Evolutionary conservation across 1,140 invertebrate genomes (phyloP), one percentile per base, ranked within the genome.

Genomic region (Limonius californicus): DNA sequence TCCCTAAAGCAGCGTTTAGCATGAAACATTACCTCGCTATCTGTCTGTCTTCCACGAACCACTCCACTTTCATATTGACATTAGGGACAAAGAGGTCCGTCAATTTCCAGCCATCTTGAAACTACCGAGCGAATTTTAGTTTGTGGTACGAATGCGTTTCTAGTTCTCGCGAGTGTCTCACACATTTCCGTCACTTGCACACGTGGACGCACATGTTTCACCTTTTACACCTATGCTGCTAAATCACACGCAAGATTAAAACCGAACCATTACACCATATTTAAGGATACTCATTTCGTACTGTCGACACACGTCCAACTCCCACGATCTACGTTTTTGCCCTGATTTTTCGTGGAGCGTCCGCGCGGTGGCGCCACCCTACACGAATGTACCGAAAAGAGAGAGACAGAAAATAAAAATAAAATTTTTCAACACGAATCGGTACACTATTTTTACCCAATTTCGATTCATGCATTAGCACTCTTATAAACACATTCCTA

Each of bases 51-150:
- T 71, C 63, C 35, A 61, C 67, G 58, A 72, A 62, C 56, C 65
- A 66, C 63, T 70, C 70, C 68, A 71, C 68, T 74, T 69, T 70
- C 73, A 74, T 74, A 68, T 66, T 74, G 73, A 70, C 67, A 72
- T 70, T 71, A 67, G 67, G 64, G 69, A 72, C 72, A 74, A 74
- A 73, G 68, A 68, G 62, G 65, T 54, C 61, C 67, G 57, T 70
- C 66, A 73, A 73, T 66, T 70, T 68, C 67, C 73, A 74, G 73
- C 73, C 73, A 74, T 74, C 68, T 74, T 74, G 72, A 67, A 68
- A 57, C 45, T 47, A 62, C 65, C 43, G 53, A 58, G 57, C 66
- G 57, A 43, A 62, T 63, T 61, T 39, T 45, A 64, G 59, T 69
- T 65, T 70, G 69, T 70, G 69, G 70, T 66, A 43, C 14, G 9